These are phyloP conservation scores for Gerris lacustris DNA, from an alignment of 2,888 invertebrate genomes.

Conservation along the genomic window DNA sequence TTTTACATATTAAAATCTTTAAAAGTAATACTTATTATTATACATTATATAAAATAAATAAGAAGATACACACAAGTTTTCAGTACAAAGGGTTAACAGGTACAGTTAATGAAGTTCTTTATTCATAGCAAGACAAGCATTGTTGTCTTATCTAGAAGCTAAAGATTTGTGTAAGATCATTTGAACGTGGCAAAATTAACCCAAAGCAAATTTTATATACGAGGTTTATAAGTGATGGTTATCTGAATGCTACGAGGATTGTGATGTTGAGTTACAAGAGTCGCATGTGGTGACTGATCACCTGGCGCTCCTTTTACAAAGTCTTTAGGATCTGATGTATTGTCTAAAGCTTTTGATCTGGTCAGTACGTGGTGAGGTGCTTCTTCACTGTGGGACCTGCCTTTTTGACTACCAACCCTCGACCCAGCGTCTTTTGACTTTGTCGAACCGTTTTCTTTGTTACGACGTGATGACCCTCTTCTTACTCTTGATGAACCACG, in stretches of 20 bases:
- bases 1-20: too few species aligned
- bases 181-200: background rate
- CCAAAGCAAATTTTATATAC: constrained; percentile 24
- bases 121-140: too few species aligned
- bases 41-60: too few species aligned
- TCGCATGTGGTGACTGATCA: background rate
- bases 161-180: too few species aligned
- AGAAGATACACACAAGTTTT: too few species aligned
- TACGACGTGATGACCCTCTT: constrained; percentile 40
- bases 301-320: background rate
- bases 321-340: background rate
- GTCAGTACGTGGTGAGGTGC: background rate
- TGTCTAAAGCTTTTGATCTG: background rate
- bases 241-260: constrained; percentile 24
- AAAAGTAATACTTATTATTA: too few species aligned
- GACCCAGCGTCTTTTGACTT: constrained; percentile 2
- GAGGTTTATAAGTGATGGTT: constrained; percentile 29
- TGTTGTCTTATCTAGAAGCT: too few species aligned
- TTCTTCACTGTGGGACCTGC: background rate
- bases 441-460: constrained; percentile 43
- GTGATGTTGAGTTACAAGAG: constrained; percentile 16
- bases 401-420: background rate
- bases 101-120: too few species aligned
- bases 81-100: too few species aligned
- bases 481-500: constrained; percentile 41